These are phyloP conservation scores for Teleiodes luculella DNA, from an alignment of 2,888 invertebrate genomes.

Conservation along the genomic window DNA sequence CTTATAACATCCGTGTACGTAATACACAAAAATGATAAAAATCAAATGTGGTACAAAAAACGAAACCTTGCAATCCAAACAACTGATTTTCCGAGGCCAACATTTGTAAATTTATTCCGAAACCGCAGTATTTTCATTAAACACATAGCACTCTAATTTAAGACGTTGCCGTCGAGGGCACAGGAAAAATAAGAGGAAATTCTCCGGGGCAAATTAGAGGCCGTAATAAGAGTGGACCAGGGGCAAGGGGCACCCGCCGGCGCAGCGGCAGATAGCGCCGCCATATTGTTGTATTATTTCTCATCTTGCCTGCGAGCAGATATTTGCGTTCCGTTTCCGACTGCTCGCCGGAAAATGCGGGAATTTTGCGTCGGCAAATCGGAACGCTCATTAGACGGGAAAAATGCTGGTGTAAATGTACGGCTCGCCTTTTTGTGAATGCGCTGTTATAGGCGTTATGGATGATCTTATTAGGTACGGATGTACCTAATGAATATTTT, in stretches of 20 bases:
- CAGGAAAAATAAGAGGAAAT: constrained; percentile 56
- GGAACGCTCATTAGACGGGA: constrained; percentile 8
- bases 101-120: neutral
- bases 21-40: too few relatives aligned
- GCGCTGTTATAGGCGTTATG: neutral
- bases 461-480: too few relatives aligned
- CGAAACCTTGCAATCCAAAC: too few relatives aligned
- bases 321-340: constrained; percentile 37
- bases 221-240: constrained; percentile 66
- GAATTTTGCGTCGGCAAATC: constrained; percentile 9
- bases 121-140: constrained; percentile 1
- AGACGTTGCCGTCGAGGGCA: constrained; percentile 34
- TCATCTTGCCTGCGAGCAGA: constrained; percentile 47
- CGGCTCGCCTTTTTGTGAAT: too few relatives aligned
- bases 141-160: constrained; percentile 10
- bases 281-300: constrained; percentile 68
- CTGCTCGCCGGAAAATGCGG: constrained; percentile 12
- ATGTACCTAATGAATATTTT: too few relatives aligned
- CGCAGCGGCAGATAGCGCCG: constrained; percentile 53
- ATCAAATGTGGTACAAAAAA: too few relatives aligned
- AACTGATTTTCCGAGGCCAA: neutral
- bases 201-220: constrained; percentile 66
- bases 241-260: constrained; percentile 19
- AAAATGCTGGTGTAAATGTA: neutral
- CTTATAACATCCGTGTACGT: too few relatives aligned